phyloP scores from a whole-genome alignment of 2,113 vertebrate species.

The Bos indicus region DNA sequence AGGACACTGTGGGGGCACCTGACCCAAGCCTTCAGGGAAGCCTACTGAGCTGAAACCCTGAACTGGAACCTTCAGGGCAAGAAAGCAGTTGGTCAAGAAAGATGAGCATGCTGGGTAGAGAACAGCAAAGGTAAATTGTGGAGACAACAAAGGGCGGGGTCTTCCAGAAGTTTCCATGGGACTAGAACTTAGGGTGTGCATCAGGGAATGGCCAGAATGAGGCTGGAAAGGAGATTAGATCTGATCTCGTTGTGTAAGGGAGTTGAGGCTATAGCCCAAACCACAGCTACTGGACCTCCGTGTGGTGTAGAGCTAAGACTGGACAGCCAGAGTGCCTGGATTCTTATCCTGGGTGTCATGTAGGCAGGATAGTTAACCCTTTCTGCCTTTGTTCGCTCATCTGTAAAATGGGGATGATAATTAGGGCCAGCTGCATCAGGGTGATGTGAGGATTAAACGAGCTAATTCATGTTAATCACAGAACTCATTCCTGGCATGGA shows the following conservation, averaged over 20 bases:
- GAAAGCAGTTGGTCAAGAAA: neutral
- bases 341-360: neutral
- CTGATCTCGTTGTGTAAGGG: neutral
- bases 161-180: neutral
- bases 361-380: neutral
- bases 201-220: neutral
- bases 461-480: neutral
- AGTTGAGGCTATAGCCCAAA: neutral
- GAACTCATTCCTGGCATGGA: neutral
- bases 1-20: neutral
- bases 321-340: neutral
- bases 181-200: neutral
- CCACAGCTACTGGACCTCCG: accelerated
- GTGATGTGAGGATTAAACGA: neutral
- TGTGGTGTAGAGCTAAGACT: neutral
- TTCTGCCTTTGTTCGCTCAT: neutral
- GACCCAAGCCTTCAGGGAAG: neutral
- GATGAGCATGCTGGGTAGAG: neutral
- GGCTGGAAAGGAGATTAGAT: neutral
- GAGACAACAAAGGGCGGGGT: neutral
- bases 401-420: neutral
- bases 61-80: neutral
- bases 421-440: neutral
- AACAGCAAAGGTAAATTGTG: neutral
- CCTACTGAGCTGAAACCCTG: neutral